phyloP scores from a whole-genome alignment of 2,888 invertebrate genomes.

The Muscina levida region DNA sequence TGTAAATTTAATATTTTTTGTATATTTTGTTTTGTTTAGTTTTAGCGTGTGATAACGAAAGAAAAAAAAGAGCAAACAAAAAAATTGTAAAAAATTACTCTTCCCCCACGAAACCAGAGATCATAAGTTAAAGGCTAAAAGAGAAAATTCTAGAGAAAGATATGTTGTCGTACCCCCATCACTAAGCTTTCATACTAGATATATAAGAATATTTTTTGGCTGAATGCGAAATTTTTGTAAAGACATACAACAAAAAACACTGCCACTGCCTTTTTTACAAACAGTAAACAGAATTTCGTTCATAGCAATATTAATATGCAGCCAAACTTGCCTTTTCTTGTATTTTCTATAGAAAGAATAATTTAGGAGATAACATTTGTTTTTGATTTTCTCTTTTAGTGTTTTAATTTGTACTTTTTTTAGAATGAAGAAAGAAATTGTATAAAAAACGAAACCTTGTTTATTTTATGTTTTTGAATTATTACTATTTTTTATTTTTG shows the following conservation, averaged over 20 bases:
- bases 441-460: slow-evolving; percentile 36
- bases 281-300: background rate
- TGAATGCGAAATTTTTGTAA: background rate
- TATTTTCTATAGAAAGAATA: slow-evolving; percentile 28
- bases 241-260: background rate
- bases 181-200: no score
- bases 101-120: background rate
- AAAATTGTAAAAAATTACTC: slow-evolving; percentile 19
- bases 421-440: slow-evolving; percentile 5
- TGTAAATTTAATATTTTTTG: slow-evolving; percentile 60
- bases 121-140: slow-evolving; percentile 6
- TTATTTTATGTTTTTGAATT: slow-evolving; percentile 54
- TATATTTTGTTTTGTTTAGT: slow-evolving; percentile 62
- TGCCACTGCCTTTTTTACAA: no score
- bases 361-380: slow-evolving; percentile 14
- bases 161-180: slow-evolving; percentile 55
- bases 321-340: slow-evolving; percentile 45
- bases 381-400: background rate
- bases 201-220: slow-evolving; percentile 34
- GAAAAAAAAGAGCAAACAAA: slow-evolving; percentile 46
- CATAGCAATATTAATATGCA: background rate
- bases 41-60: slow-evolving; percentile 65
- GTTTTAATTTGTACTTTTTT: background rate
- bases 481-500: slow-evolving; percentile 60
- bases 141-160: slow-evolving; percentile 41